Evolutionary conservation across 35 echinoderm and acorn worm genomes (phyloP).

Genomic region (Patiria miniata): DNA sequence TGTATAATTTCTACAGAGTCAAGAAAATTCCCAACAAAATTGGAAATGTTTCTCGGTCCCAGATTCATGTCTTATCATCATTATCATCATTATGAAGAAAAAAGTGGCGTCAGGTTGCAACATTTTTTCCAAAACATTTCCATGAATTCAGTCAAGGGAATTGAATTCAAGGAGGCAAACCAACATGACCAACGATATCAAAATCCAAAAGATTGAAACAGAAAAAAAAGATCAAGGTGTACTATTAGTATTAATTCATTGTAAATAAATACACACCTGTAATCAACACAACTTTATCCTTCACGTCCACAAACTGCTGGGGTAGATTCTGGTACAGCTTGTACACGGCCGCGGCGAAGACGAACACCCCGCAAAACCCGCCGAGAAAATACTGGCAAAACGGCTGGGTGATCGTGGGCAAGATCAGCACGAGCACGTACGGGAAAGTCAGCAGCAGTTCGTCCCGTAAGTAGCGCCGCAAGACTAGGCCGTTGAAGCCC

Average conservation of each 20-base stretch:
- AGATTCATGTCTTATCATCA: no score
- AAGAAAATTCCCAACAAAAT: no score
- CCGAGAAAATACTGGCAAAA: conserved; percentile 83
- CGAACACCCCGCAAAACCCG: conserved; percentile 76
- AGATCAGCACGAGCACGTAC: conserved; percentile 65
- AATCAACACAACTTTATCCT: conserved; percentile 74
- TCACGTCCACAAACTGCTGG: conserved; percentile 61
- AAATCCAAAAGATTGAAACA: no score
- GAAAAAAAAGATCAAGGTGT: no score
- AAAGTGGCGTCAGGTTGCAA: no score
- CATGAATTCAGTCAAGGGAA: no score
- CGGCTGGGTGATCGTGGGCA: conserved; percentile 80
- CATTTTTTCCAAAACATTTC: no score
- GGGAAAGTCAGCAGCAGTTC: conserved; percentile 72
- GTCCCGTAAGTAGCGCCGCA: conserved; percentile 73
- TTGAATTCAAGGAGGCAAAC: no score
- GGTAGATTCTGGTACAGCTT: conserved; percentile 74
- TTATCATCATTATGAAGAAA: no score
- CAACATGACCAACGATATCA: no score
- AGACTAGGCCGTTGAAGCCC: conserved; percentile 76
- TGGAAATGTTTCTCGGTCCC: no score
- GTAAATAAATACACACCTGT: conserved; percentile 58
- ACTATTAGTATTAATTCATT: neutral
- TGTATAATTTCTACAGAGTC: no score
- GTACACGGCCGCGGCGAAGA: conserved; percentile 72